A percentile compares a stretch with the other conserved stretches of the same genome.
Conservation (phyloP, 2,113 vertebrate species). For the Salvator merianae region DNA sequence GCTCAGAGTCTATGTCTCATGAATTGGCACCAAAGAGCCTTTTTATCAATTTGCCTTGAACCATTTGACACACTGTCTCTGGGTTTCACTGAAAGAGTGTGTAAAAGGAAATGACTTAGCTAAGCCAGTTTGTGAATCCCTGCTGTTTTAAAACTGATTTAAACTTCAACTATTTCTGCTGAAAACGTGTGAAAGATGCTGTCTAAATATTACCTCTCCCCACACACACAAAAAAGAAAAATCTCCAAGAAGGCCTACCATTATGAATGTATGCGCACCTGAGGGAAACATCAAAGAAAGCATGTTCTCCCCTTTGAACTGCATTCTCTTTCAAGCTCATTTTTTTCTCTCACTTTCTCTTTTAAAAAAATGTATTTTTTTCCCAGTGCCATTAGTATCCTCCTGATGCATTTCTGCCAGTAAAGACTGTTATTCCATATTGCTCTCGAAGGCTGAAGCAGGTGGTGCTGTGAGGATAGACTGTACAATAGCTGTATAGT, state of each 20-base stretch:
- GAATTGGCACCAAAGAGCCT: not conserved
- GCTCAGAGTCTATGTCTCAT: not conserved
- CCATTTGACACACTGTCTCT: conserved; percentile 13
- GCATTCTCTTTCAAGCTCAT: conserved; percentile 57
- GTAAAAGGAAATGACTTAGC: conserved; percentile 17
- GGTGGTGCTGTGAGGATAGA: conserved; percentile 19
- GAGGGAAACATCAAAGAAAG: conserved; percentile 62
- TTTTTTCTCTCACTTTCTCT: conserved; percentile 33
- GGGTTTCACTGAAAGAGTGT: not conserved
- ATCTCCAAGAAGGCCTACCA: conserved; percentile 9
- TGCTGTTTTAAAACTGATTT: conserved; percentile 15
- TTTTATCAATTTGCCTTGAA: not conserved
- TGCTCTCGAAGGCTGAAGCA: conserved; percentile 27
- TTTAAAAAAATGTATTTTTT: conserved; percentile 35
- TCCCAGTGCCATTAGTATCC: conserved; percentile 35
- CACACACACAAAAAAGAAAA: conserved; percentile 24
- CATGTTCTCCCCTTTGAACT: conserved; percentile 59
- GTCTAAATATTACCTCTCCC: conserved; percentile 32
- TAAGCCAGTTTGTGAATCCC: not conserved
- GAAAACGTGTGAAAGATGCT: conserved; percentile 31
- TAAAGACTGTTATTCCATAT: conserved; percentile 40
- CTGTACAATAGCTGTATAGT: not conserved
- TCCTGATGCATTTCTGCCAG: conserved; percentile 23
- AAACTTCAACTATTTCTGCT: conserved; percentile 30
- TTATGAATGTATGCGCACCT: conserved; percentile 56